Base-by-base conservation (phyloP, 2,888 invertebrate genomes). In the Drosophila longiperda region DNA sequence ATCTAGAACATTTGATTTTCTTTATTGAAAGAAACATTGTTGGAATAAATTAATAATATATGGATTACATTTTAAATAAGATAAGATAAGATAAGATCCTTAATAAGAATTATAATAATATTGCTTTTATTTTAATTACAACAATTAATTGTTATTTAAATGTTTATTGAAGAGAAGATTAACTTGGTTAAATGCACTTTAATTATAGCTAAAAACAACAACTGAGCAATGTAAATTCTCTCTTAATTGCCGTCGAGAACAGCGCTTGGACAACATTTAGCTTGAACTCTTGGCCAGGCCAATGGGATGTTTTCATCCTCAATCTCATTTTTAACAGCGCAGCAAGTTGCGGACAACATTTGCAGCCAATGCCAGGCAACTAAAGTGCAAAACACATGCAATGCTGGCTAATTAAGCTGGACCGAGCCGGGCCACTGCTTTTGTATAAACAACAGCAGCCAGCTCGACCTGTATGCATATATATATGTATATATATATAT, bases 321-420 rank as follows among this genome's bases (percentile, higher is more conserved):
- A 55, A 45, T 60, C 60, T 42, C 50, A 59, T 40, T 50, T 38
- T n/a, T 33, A 53, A 49, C 54, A 69, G 66, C 75, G 69, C 63
- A 63, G 83, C 78, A 71, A 83, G 78, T 83, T 68, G 77, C 65
- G 29, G 68, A 42, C 70, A 84, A 73, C 60, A 82, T 73, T 79
- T 82, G 54, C 68, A 58, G 48, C 58, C 64, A 65, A 55, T 62
- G 42, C 57, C 73, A 66, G 54, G 45, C 17, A 42, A 20, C 70
- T 63, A 63, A 86, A 88, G 84, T 83, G 84, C 83, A 81, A 83
- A 86, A 78, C 78, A 87, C 85, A 85, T 85, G 85, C 85, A 88
- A 88, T 82, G 87, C 69, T 69, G 78, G 78, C 84, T 85, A 88
- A 85, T 88, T 85, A 88, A 78, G 84, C 86, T 64, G 84, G 73